These are phyloP conservation scores for Orchesella cincta DNA, from an alignment of 1,140 invertebrate genomes.

Conservation along the genomic window DNA sequence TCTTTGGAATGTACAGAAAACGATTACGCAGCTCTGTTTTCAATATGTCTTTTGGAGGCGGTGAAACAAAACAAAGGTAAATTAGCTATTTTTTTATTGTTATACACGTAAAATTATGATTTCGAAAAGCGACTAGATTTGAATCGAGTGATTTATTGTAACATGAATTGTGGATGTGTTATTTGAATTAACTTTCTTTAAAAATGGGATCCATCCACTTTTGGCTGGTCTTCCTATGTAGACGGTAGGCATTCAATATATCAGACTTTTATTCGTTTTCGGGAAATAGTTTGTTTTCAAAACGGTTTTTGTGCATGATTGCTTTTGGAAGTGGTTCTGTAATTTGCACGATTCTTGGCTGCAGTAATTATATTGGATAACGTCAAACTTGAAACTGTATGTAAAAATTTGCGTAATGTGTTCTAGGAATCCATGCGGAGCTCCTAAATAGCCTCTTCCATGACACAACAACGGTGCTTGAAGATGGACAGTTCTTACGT, in stretches of 20 bases:
- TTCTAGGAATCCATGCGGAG: slow-evolving; percentile 72
- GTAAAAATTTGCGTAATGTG: background rate
- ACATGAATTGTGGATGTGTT: slow-evolving; percentile 11
- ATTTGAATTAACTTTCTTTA: slow-evolving; percentile 4
- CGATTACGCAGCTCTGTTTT: slow-evolving; percentile 91
- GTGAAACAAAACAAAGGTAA: slow-evolving; percentile 91
- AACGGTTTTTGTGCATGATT: too few species aligned
- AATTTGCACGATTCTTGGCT: background rate
- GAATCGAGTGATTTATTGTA: background rate
- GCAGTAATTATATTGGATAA: background rate
- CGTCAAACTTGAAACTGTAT: background rate
- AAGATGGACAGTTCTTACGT: slow-evolving; percentile 51
- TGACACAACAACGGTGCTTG: slow-evolving; percentile 34
- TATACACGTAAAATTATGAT: background rate
- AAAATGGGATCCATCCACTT: slow-evolving; percentile 8
- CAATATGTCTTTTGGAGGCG: slow-evolving; percentile 88
- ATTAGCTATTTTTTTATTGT: slow-evolving; percentile 48
- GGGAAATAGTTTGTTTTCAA: too few species aligned
- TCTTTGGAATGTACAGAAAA: slow-evolving; percentile 81
- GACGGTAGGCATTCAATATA: slow-evolving; percentile 28
- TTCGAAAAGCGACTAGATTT: background rate
- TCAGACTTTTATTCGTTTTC: too few species aligned
- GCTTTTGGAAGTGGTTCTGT: too few species aligned
- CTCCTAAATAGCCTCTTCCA: slow-evolving; percentile 66
- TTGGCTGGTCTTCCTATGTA: slow-evolving; percentile 22